A percentile compares a stretch with the other conserved stretches of the same genome.
phyloP scores from a whole-genome alignment of 2,113 vertebrate species.

The Platycercus adscitus region DNA sequence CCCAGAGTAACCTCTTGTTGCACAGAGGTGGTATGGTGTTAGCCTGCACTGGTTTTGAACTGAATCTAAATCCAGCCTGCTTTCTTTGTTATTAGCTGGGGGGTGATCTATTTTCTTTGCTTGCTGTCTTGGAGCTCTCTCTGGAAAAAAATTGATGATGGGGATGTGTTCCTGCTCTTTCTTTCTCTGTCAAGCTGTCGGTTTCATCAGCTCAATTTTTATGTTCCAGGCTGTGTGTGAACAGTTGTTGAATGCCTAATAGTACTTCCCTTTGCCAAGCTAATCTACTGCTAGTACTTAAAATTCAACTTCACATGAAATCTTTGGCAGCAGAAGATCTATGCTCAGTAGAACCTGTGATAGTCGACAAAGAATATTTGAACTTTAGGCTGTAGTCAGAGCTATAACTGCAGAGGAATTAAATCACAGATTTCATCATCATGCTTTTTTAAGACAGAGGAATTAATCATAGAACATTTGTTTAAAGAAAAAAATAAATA shows the following conservation, averaged over 20 bases:
- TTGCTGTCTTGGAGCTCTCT: not conserved
- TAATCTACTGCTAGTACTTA: constrained; percentile 3
- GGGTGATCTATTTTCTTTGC: not conserved
- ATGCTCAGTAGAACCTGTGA: not conserved
- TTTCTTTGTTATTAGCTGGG: not conserved
- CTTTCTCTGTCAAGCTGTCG: not conserved
- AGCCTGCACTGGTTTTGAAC: not conserved
- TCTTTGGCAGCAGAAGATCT: not conserved
- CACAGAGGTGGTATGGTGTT: not conserved
- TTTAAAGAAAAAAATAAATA: not conserved
- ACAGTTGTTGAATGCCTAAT: not conserved
- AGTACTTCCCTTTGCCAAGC: not conserved
- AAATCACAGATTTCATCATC: not conserved
- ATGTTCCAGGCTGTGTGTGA: not conserved
- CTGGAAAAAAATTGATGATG: not conserved
- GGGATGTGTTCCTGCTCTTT: not conserved
- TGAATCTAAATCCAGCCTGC: not conserved
- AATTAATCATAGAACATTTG: constrained; percentile 17
- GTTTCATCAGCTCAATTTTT: not conserved
- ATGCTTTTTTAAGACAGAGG: not conserved
- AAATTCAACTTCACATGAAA: not conserved
- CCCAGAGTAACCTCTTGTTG: not conserved
- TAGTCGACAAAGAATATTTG: not conserved
- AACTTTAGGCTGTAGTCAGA: not conserved
- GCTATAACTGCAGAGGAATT: not conserved